Percentiles rank a stretch among this genome's conserved stretches.
Evolutionary conservation across 2,113 vertebrate species (phyloP).

Genomic region (Bubo blakistoni): DNA sequence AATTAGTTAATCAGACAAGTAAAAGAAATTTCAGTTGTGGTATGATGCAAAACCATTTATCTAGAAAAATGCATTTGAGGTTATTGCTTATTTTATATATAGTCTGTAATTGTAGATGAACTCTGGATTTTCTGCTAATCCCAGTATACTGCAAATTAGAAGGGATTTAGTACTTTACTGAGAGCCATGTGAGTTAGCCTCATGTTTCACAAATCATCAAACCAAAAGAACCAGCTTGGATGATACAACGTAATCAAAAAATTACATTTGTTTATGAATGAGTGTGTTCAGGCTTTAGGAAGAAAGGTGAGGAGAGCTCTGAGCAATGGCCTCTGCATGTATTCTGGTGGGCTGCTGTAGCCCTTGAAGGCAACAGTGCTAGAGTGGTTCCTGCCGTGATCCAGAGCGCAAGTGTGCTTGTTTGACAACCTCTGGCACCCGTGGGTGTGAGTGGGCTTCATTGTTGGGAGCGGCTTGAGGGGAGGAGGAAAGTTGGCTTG

Average conservation of each 20-base stretch:
- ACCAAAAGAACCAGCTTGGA: background rate
- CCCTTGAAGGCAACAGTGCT: background rate
- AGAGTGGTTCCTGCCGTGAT: fast-evolving
- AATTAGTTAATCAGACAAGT: background rate
- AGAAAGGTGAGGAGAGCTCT: background rate
- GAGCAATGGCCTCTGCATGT: background rate
- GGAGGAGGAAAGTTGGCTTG: background rate
- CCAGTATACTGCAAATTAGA: background rate
- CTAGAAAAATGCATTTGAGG: background rate
- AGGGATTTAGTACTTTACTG: background rate
- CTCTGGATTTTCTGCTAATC: background rate
- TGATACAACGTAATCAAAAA: background rate
- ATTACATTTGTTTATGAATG: background rate
- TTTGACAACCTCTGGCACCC: fast-evolving
- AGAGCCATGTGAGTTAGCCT: background rate
- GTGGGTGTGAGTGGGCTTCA: fast-evolving
- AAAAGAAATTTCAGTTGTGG: background rate
- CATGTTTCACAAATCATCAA: background rate
- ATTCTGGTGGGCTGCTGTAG: background rate
- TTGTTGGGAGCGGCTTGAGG: fast-evolving
- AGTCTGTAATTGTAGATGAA: background rate
- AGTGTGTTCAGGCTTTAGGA: background rate
- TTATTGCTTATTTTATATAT: background rate
- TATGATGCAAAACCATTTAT: background rate
- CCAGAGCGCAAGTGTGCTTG: fast-evolving